Base-by-base conservation (phyloP, 2,888 invertebrate genomes). In the Erebia aethiops region DNA sequence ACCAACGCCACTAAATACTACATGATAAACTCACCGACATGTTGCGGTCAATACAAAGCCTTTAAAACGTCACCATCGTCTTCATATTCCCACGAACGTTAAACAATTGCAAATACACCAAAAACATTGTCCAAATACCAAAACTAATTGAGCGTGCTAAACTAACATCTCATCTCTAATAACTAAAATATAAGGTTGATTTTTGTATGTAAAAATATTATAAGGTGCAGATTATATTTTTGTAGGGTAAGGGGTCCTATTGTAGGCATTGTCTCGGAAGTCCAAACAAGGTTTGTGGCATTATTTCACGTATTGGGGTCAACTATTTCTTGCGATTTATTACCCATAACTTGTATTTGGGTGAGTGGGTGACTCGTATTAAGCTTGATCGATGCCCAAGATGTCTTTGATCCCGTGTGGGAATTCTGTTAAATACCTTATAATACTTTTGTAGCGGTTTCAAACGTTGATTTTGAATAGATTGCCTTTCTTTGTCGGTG, bases 11-110 rank as follows among this genome's bases (percentile, higher is more conserved):
- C 89, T 92, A 91, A 91, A 90, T 89, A 89, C 86, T 83, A 77
- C 81, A 80, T 87, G 87, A 91, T 92, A 86, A 84, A 88, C 83
- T 86, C 84, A 82, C 87, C 87, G 82, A 84, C 87, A 87, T 84
- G 83, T 81, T 77, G 85, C 81, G 89, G 89, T 90, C 88, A 89
- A 89, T 86, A 84, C 80, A 81, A 83, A 81, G 77, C 81, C 82
- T 83, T 82, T 84, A 80, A 81, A 77, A 75, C 69, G 70, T 74
- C 76, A 74, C 79, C 81, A 79, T 77, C 71, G 75, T 81, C 81
- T 80, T 81, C 78, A 71, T 76, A 76, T 91, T 91, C 91, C 89
- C 92, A 91, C 91, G 90, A 86, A 80, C 54, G 81, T 82, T 67
- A 88, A 86, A 90, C 90, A 89, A 90, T 87, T 72, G 81, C 77